These are phyloP conservation scores for Carabus problematicus DNA, from an alignment of 2,888 invertebrate genomes.

Conservation along the genomic window DNA sequence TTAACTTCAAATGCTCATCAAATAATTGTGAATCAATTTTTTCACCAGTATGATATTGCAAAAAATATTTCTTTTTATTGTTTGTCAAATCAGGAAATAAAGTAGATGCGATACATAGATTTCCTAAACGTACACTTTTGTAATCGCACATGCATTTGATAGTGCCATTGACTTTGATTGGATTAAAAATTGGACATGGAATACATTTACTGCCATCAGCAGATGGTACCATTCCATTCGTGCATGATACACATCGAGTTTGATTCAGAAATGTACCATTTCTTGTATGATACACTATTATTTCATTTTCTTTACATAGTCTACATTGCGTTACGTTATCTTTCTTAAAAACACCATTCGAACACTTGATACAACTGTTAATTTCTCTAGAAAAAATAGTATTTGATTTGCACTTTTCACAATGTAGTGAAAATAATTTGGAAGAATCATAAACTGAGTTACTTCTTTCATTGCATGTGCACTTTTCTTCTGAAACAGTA, in stretches of 20 bases:
- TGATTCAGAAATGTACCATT: slow-evolving; percentile 54
- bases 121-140: slow-evolving; percentile 38
- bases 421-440: slow-evolving; percentile 48
- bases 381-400: slow-evolving; percentile 51
- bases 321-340: slow-evolving; percentile 55
- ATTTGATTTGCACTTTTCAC: slow-evolving; percentile 53
- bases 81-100: slow-evolving; percentile 54
- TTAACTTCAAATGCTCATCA: slow-evolving; percentile 51
- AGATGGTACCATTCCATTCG: slow-evolving; percentile 57
- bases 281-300: slow-evolving; percentile 56
- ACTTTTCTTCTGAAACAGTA: slow-evolving; percentile 57
- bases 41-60: slow-evolving; percentile 53
- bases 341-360: slow-evolving; percentile 44
- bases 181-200: slow-evolving; percentile 52
- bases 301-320: slow-evolving; percentile 42
- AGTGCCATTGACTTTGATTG: slow-evolving; percentile 43
- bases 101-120: slow-evolving; percentile 54
- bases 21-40: slow-evolving; percentile 44
- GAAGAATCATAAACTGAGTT: slow-evolving; percentile 50
- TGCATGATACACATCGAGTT: slow-evolving; percentile 58
- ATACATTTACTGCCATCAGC: slow-evolving; percentile 55
- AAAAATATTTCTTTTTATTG: slow-evolving; percentile 52
- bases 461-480: slow-evolving; percentile 59
- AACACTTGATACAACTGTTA: slow-evolving; percentile 52
- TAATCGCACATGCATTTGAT: slow-evolving; percentile 56